A percentile compares a stretch with the other conserved stretches of the same genome.
Evolutionary conservation across 2,797 vertebrate genomes (phyloP).

Genomic region (Sebastes melanostomus): DNA sequence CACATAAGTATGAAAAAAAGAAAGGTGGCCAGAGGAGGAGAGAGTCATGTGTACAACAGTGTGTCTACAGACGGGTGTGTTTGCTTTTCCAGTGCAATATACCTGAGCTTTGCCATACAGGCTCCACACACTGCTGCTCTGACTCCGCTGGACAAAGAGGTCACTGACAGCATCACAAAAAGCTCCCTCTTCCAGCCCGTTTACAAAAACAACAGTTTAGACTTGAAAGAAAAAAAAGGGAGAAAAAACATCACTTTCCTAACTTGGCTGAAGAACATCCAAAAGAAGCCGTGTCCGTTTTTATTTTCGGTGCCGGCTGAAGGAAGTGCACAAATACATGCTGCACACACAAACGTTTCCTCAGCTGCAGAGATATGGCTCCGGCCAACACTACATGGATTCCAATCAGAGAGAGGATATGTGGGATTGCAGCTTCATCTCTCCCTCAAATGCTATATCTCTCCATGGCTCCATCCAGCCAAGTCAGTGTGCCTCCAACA

Average conservation of each 20-base stretch:
- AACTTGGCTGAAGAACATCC: conserved; percentile 31
- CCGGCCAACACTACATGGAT: conserved; percentile 21
- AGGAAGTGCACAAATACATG: conserved; percentile 13
- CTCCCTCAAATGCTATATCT: conserved; percentile 5
- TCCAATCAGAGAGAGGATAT: conserved; percentile 31
- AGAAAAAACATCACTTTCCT: conserved; percentile 22
- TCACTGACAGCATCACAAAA: conserved; percentile 61
- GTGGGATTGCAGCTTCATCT: conserved; percentile 23
- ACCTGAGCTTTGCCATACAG: conserved; percentile 32
- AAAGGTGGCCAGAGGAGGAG: background rate
- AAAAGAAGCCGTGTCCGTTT: conserved; percentile 25
- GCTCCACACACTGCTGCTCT: conserved; percentile 45
- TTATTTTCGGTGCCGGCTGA: conserved; percentile 9
- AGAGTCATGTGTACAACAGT: conserved; percentile 5
- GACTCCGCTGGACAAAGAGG: conserved; percentile 61
- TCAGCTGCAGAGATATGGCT: conserved; percentile 37
- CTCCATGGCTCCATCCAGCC: conserved; percentile 20
- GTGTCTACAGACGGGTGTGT: conserved; percentile 32
- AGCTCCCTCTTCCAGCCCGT: conserved; percentile 42
- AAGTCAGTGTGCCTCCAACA: conserved; percentile 32
- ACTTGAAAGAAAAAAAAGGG: conserved; percentile 39
- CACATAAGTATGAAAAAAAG: background rate
- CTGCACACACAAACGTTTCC: conserved; percentile 10
- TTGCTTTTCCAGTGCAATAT: conserved; percentile 59
- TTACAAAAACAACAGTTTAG: conserved; percentile 53